These are phyloP conservation scores for Drosophila willistoni DNA, from an alignment of 1,140 invertebrate species.

Conservation along the genomic window DNA sequence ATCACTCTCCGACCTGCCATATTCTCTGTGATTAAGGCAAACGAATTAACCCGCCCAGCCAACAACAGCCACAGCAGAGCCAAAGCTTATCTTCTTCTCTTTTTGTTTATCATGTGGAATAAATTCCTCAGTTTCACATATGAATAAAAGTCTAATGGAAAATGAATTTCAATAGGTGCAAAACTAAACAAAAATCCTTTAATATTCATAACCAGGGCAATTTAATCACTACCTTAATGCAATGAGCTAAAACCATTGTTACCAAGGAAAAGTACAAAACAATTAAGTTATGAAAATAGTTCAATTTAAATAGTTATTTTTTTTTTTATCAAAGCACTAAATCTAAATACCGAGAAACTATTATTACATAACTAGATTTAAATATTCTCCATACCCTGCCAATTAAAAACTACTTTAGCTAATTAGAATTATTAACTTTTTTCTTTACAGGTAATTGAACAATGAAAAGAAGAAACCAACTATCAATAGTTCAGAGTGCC, in stretches of 20 bases:
- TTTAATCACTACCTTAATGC: too few relatives aligned
- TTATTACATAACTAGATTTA: too few relatives aligned
- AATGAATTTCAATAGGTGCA: slow-evolving; percentile 5
- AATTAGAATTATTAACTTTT: slow-evolving; percentile 29
- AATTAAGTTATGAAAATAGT: too few relatives aligned
- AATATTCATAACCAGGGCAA: too few relatives aligned
- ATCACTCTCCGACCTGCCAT: slow-evolving; percentile 41
- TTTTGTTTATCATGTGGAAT: neutral
- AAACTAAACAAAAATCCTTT: neutral
- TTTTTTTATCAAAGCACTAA: too few relatives aligned
- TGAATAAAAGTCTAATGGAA: neutral
- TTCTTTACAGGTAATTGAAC: slow-evolving; percentile 66
- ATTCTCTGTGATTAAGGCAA: slow-evolving; percentile 22
- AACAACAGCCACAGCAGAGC: neutral
- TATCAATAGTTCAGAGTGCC: slow-evolving; percentile 2
- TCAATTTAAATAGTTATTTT: too few relatives aligned
- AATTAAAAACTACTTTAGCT: slow-evolving; percentile 7
- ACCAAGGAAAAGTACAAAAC: too few relatives aligned
- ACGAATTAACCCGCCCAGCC: neutral
- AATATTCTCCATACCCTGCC: too few relatives aligned
- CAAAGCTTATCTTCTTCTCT: neutral
- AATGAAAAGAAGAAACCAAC: neutral
- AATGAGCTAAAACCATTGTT: too few relatives aligned
- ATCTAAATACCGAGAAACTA: too few relatives aligned
- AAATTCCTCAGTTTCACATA: neutral